Evolutionary conservation across 2,888 invertebrate genomes (phyloP).

Genomic region (Spatulosminthurus flaviceps): DNA sequence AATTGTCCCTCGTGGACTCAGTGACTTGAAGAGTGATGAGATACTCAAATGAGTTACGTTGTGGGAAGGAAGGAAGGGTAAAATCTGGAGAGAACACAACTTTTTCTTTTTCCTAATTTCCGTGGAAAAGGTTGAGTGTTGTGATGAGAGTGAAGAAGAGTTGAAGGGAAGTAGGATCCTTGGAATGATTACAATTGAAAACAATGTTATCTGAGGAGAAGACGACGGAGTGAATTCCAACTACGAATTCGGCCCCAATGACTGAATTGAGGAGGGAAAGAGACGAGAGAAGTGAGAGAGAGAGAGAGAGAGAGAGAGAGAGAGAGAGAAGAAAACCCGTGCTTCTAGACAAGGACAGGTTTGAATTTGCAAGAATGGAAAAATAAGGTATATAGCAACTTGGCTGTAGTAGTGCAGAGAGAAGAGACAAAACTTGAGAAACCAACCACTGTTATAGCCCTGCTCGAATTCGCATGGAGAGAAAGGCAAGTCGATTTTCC

Average conservation of each 20-base stretch:
- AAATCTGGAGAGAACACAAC: background rate
- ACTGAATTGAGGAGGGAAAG: background rate
- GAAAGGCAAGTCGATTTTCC: constrained; percentile 43
- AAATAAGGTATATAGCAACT: background rate
- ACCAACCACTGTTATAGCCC: constrained; percentile 1
- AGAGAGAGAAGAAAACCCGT: constrained; percentile 6
- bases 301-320: too few species aligned
- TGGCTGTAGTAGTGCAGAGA: background rate
- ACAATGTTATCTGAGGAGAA: background rate
- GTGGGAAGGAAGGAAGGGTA: background rate
- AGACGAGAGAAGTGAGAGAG: too few species aligned
- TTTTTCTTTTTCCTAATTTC: background rate
- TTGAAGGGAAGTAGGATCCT: background rate
- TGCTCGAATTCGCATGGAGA: constrained; percentile 26
- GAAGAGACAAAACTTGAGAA: constrained; percentile 11
- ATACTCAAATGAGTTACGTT: background rate
- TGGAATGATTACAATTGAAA: constrained; percentile 6
- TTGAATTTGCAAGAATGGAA: background rate
- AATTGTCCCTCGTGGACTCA: background rate
- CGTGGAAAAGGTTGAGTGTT: background rate
- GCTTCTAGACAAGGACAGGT: background rate
- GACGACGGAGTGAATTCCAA: constrained; percentile 7
- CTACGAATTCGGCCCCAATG: background rate
- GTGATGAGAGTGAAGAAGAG: background rate
- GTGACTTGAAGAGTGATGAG: background rate